Conservation (phyloP, 1,140 invertebrate species). For the Tetraneura akinire region DNA sequence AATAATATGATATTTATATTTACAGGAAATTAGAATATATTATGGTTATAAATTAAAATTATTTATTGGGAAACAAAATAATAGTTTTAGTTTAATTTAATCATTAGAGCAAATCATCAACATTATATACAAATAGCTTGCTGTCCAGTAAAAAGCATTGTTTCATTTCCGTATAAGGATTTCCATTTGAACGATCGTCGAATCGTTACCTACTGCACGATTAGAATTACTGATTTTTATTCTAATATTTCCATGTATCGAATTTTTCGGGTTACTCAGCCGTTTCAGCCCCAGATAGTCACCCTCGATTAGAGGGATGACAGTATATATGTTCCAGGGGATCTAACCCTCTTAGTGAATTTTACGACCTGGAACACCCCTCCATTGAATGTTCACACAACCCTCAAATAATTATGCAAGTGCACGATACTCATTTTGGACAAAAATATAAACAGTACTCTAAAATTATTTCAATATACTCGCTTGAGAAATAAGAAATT, state of each 20-base stretch:
- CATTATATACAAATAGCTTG: neutral
- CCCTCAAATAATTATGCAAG: conserved; percentile 49
- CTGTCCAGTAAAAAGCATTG: conserved; percentile 26
- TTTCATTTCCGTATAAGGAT: conserved; percentile 27
- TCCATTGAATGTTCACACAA: neutral
- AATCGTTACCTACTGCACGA: conserved; percentile 13
- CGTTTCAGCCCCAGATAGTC: conserved; percentile 19
- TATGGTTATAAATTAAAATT: neutral
- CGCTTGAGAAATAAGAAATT: neutral
- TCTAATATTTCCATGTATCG: neutral
- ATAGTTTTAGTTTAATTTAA: conserved; percentile 17
- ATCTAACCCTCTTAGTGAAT: conserved; percentile 15
- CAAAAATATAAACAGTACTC: conserved; percentile 26
- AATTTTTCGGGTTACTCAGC: conserved; percentile 15
- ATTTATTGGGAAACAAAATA: neutral
- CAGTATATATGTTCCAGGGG: conserved; percentile 11
- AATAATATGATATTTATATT: neutral
- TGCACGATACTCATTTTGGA: conserved; percentile 37
- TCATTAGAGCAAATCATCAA: conserved; percentile 47
- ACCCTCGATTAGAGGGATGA: conserved; percentile 42
- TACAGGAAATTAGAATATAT: neutral
- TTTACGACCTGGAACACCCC: conserved; percentile 38
- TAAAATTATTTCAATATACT: neutral
- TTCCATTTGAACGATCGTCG: conserved; percentile 39
- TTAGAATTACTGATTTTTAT: neutral